Conservation (phyloP, 2,113 vertebrate genomes). For the Nesogale talazaci region DNA sequence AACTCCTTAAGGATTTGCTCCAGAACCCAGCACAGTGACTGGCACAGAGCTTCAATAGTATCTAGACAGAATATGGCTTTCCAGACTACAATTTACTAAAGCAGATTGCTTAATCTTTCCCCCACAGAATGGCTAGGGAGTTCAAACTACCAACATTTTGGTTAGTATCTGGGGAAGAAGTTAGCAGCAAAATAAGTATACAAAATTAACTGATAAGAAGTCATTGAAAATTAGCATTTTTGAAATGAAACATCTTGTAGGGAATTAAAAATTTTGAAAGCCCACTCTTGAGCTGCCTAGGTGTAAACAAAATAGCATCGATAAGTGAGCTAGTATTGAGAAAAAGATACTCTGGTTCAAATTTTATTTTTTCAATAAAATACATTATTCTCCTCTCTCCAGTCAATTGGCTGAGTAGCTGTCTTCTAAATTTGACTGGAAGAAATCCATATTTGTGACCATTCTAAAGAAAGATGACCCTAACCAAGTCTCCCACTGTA, state of each 20-base stretch:
- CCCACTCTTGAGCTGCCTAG: constrained; percentile 20
- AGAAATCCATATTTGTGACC: too few relatives aligned
- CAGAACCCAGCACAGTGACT: not conserved
- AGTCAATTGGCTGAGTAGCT: too few relatives aligned
- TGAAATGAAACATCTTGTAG: not conserved
- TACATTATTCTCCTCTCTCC: not conserved
- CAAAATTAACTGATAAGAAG: not conserved
- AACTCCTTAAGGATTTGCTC: not conserved
- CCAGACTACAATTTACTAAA: not conserved
- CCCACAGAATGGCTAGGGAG: not conserved
- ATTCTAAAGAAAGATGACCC: too few relatives aligned
- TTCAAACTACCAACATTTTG: not conserved
- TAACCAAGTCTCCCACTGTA: too few relatives aligned
- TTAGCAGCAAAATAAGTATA: not conserved
- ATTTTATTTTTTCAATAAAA: not conserved
- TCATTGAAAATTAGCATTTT: not conserved
- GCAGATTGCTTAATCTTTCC: not conserved
- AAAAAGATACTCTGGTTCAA: constrained; percentile 21
- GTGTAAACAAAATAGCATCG: not conserved
- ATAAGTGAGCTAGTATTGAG: constrained; percentile 6
- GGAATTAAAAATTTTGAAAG: constrained; percentile 22
- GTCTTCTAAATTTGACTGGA: too few relatives aligned
- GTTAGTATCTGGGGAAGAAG: not conserved
- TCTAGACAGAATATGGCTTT: not conserved
- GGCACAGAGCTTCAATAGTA: not conserved